phyloP scores from a whole-genome alignment of 2,113 vertebrate genomes.

The Sakesphorus luctuosus region DNA sequence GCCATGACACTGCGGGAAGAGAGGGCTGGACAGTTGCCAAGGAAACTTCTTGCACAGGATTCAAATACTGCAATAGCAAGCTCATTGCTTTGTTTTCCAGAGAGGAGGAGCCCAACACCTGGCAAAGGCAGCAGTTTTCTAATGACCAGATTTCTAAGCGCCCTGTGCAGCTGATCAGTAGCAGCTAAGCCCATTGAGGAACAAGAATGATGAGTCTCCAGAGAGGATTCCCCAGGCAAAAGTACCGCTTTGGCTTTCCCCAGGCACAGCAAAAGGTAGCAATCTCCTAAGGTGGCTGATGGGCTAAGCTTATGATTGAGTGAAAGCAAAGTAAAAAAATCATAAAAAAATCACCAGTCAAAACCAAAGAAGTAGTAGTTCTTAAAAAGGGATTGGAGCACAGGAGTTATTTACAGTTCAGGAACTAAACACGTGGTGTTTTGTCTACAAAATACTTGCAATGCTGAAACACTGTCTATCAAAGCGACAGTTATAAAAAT shows the following conservation, averaged over 20 bases:
- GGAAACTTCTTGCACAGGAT: not conserved
- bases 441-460: not conserved
- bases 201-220: not conserved
- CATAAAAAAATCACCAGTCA: not conserved
- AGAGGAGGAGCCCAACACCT: not conserved
- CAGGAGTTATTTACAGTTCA: conserved; percentile 7
- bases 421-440: not conserved
- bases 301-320: not conserved
- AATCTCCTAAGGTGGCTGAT: not conserved
- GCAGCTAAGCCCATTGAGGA: not conserved
- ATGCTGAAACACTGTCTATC: not conserved
- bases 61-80: not conserved
- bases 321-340: not conserved
- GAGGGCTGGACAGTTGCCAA: not conserved
- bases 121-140: not conserved
- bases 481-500: not conserved
- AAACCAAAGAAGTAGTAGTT: not conserved
- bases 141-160: not conserved
- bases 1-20: not conserved
- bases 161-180: not conserved
- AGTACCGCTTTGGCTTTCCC: not conserved
- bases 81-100: not conserved
- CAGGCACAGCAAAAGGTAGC: not conserved
- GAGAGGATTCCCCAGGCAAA: conserved; percentile 1
- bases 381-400: not conserved